Conservation (phyloP, 2,888 invertebrate genomes). For the Mimas tiliae region DNA sequence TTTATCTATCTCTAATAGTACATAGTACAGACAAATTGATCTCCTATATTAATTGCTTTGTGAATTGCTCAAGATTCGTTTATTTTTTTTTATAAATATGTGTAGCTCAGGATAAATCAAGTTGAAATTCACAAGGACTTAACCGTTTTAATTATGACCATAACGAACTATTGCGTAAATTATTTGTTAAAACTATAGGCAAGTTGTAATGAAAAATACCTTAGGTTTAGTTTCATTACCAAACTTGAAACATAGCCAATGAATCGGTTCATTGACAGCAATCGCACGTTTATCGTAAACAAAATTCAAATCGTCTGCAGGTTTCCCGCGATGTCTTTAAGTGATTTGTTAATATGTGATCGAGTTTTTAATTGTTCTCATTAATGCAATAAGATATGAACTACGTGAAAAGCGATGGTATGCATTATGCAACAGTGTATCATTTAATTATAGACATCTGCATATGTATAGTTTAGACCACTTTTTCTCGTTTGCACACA, state of each 20-base stretch:
- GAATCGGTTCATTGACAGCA: slow-evolving; percentile 1
- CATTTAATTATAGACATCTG: slow-evolving; percentile 22
- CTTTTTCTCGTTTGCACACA: slow-evolving; percentile 13
- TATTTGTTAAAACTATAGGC: too few species aligned
- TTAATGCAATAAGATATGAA: slow-evolving; percentile 24
- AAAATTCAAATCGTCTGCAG: slow-evolving; percentile 16
- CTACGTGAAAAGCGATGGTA: slow-evolving; percentile 10
- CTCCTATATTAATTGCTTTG: too few species aligned
- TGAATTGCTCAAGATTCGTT: too few species aligned
- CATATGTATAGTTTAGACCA: slow-evolving; percentile 6
- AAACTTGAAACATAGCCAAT: slow-evolving; percentile 11
- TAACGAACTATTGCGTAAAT: too few species aligned
- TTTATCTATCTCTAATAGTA: too few species aligned
- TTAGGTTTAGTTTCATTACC: not conserved
- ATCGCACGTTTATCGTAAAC: slow-evolving; percentile 1
- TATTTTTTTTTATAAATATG: too few species aligned
- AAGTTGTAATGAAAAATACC: too few species aligned
- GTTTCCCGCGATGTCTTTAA: slow-evolving; percentile 9
- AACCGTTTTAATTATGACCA: too few species aligned
- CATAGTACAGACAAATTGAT: too few species aligned
- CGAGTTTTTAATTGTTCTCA: slow-evolving; percentile 21
- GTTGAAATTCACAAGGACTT: too few species aligned
- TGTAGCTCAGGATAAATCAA: too few species aligned
- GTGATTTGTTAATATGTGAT: slow-evolving; percentile 18
- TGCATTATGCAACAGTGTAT: slow-evolving; percentile 18